Evolutionary conservation across 2,888 invertebrate species (phyloP).

Genomic region (Biston stratarius): DNA sequence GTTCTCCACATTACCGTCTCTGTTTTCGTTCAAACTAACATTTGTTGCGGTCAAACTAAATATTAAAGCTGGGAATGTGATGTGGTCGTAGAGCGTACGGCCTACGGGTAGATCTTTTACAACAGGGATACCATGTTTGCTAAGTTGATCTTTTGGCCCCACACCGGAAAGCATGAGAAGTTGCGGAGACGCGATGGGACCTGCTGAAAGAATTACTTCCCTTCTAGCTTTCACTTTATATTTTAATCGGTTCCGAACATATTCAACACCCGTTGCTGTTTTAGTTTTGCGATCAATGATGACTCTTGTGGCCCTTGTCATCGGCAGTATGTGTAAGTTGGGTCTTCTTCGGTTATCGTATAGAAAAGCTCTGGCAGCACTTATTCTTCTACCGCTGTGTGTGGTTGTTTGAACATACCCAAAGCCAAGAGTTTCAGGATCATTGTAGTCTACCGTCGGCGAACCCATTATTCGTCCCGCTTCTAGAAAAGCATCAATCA

Average conservation of each 20-base stretch:
- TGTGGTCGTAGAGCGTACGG: constrained; percentile 88
- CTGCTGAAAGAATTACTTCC: constrained; percentile 91
- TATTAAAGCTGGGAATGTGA: constrained; percentile 88
- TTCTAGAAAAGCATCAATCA: constrained; percentile 88
- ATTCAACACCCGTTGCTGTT: constrained; percentile 85
- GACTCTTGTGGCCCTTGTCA: constrained; percentile 83
- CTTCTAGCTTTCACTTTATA: constrained; percentile 83
- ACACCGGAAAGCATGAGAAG: constrained; percentile 93
- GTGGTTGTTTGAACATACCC: constrained; percentile 88
- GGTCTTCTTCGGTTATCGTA: constrained; percentile 79
- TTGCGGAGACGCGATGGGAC: constrained; percentile 93
- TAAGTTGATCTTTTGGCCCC: constrained; percentile 87
- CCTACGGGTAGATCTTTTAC: constrained; percentile 88
- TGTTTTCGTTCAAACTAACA: constrained; percentile 60
- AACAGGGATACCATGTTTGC: constrained; percentile 81
- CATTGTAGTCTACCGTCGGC: constrained; percentile 89
- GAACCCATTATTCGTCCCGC: constrained; percentile 88
- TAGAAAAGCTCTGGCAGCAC: constrained; percentile 87
- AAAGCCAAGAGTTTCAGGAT: constrained; percentile 84
- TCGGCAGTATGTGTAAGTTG: constrained; percentile 86
- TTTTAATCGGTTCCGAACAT: constrained; percentile 72
- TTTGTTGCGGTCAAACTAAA: constrained; percentile 83
- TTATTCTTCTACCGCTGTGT: constrained; percentile 85
- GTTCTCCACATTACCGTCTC: constrained; percentile 51
- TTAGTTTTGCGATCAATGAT: constrained; percentile 80